These are phyloP conservation scores for Trachelipus rathkii DNA, from an alignment of 1,140 invertebrate species.

Conservation along the genomic window DNA sequence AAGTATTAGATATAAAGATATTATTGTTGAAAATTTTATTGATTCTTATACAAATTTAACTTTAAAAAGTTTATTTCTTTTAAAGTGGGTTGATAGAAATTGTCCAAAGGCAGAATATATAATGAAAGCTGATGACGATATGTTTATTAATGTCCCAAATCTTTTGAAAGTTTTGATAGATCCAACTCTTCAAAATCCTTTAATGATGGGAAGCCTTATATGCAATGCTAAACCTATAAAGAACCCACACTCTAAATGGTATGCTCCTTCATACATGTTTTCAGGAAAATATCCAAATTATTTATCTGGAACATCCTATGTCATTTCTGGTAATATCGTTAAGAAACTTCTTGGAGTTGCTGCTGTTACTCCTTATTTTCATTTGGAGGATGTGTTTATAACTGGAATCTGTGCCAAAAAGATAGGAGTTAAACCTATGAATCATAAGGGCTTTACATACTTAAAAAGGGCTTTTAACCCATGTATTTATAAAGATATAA, in stretches of 20 bases:
- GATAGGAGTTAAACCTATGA: constrained; percentile 41
- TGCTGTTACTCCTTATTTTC: constrained; percentile 56
- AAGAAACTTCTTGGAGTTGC: constrained; percentile 60
- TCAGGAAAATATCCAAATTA: constrained; percentile 72
- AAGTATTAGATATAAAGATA: constrained; percentile 44
- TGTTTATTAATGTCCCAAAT: constrained; percentile 73
- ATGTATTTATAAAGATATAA: constrained; percentile 46
- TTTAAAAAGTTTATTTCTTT: constrained; percentile 74
- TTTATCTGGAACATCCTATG: constrained; percentile 77
- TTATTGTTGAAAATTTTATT: constrained; percentile 63
- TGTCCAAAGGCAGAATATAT: constrained; percentile 69
- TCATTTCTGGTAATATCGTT: constrained; percentile 68
- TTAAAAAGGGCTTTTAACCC: constrained; percentile 49
- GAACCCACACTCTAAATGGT: constrained; percentile 72
- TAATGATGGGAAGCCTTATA: constrained; percentile 68
- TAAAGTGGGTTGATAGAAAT: constrained; percentile 70
- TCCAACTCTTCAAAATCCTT: constrained; percentile 36
- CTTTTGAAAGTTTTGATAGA: constrained; percentile 56
- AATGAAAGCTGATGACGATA: constrained; percentile 84
- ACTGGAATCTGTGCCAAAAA: constrained; percentile 59
- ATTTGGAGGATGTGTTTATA: constrained; percentile 74
- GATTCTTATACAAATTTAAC: constrained; percentile 85
- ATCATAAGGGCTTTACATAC: constrained; percentile 61
- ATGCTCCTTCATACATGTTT: constrained; percentile 73
- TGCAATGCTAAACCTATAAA: constrained; percentile 67